Base-by-base conservation (phyloP, 2,888 invertebrate genomes). In the Choristoneura rosaceana region DNA sequence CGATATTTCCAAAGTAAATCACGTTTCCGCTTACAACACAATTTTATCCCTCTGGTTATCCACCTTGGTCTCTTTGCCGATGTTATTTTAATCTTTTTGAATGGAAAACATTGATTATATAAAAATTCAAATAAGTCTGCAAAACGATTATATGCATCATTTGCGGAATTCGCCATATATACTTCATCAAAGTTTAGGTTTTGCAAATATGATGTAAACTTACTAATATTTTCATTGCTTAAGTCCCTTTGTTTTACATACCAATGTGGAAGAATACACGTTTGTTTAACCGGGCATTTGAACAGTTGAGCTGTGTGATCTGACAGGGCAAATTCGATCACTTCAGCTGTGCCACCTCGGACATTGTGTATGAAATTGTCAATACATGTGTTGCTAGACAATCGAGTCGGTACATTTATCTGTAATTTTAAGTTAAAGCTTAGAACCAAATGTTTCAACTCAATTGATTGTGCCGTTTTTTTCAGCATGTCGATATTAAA, bases 231-330 rank as follows among this genome's bases (percentile, higher is more conserved):
- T n/a, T n/a, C n/a, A n/a, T n/a, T n/a, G 8, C 38, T 38, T 38
- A 38, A 38, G 38, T 38, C 38, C 38, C 38, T 38, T 38, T 74
- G 47, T 25, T 64, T 38, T n/a, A 38, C 60, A 43, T 52, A 58
- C 71, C 74, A 75, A 17, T 34, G 47, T 14, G 12, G 50, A 38
- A 41, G 50, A 4, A 8, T 25, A 59, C 64, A 71, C 7, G 61
- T 67, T 68, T 67, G 73, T 64, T 73, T 76, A 5, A 75, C 71
- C 34, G 76, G 74, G 17, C 15, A 63, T 38, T 43, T 66, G 7
- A 76, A 25, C 14, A 75, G 15, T 67, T 77, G 75, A 9, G 73
- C 74, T 33, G 68, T 69, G 45, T 76, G 76, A 41, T 76, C 76
- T n/a, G 76, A 74, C 5, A 76, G 25, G 8, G 69, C 74, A 0